A percentile compares a stretch with the other conserved stretches of the same genome.
Conservation (phyloP, 2,888 invertebrate species). For the Phalera bucephala region DNA sequence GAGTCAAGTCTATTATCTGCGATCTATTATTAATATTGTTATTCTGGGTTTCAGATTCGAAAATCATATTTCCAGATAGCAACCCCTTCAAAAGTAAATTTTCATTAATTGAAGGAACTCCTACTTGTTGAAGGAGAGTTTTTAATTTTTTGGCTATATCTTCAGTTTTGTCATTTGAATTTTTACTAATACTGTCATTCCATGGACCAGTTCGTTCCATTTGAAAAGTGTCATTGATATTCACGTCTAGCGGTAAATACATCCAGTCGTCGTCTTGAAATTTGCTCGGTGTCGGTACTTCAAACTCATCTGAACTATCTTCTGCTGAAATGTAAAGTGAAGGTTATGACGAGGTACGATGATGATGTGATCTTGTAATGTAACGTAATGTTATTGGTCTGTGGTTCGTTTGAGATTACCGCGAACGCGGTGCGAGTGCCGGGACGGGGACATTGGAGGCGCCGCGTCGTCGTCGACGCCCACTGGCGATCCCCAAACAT, state of each 20-base stretch:
- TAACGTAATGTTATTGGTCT: conserved; percentile 53
- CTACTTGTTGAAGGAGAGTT: conserved; percentile 56
- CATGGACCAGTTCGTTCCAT: conserved; percentile 13
- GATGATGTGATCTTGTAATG: conserved; percentile 45
- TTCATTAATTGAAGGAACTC: conserved; percentile 57
- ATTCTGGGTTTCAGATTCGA: conserved; percentile 18
- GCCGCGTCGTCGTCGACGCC: conserved; percentile 74
- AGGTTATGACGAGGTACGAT: conserved; percentile 66
- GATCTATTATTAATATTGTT: conserved; percentile 25
- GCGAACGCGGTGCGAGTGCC: conserved; percentile 60
- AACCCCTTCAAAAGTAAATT: conserved; percentile 58
- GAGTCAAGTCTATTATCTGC: conserved; percentile 56
- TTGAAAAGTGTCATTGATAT: conserved; percentile 24
- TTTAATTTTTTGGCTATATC: conserved; percentile 60
- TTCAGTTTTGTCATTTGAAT: conserved; percentile 25
- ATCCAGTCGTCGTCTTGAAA: conserved; percentile 72
- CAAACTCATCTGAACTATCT: conserved; percentile 78
- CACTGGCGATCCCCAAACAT: conserved; percentile 73
- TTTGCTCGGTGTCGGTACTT: conserved; percentile 54
- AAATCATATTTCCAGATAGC: conserved; percentile 36
- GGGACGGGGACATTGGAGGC: conserved; percentile 46
- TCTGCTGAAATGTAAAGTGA: conserved; percentile 79
- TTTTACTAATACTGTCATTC: conserved; percentile 14
- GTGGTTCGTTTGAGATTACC: conserved; percentile 63
- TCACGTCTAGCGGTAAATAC: conserved; percentile 62